Evolutionary conservation across 2,113 vertebrate species (phyloP), one percentile per base, ranked within the genome.

Genomic region (Campylomormyrus tamandua): DNA sequence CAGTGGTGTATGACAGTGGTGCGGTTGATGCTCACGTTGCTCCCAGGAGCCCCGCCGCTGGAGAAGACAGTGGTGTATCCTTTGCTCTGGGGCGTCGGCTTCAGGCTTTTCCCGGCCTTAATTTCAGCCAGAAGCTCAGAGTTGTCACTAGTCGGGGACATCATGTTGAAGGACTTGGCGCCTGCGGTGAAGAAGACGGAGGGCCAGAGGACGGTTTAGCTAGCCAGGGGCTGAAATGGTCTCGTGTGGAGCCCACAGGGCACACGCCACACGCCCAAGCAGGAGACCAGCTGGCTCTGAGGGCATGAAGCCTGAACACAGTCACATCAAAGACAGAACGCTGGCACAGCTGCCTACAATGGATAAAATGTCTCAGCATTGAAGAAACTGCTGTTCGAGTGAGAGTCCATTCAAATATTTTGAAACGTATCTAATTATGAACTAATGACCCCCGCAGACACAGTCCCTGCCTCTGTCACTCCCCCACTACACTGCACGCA

Each of bases 151-250:
- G 98, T 97, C 24, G 98, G 98, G 93, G 98, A 98, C 98, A 99
- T 99, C 98, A 99, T 99, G 96, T 99, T 99, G 97, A 99, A 99
- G 89, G 98, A 99, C 93, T 98, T 99, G 93, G 97, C 96, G 95
- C 98, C 98, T 99, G 94, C 3, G 48, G 13, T 83, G 91, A 92
- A 92, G 88, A 90, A 89, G 62, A 70, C 1, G 9, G n/a, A 92
- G 91, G 93, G 91, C 93, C 90, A 93, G 92, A 92, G 91, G 92
- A 9, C 48, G 45, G 45, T 48, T 91, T 91, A 92, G n/a, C 45
- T 8, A 27, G 10, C 24, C 66, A 46, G 70, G 35, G 21, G 49
- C 5, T 0, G 8, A 13, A 42, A 53, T 35, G 31, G 50, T 3
- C 19, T 2, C 2, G 19, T 45, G 77, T 45, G 77, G 19, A 21